Evolutionary conservation across 2,113 vertebrate genomes (phyloP).

Genomic region (Bombycilla garrulus): DNA sequence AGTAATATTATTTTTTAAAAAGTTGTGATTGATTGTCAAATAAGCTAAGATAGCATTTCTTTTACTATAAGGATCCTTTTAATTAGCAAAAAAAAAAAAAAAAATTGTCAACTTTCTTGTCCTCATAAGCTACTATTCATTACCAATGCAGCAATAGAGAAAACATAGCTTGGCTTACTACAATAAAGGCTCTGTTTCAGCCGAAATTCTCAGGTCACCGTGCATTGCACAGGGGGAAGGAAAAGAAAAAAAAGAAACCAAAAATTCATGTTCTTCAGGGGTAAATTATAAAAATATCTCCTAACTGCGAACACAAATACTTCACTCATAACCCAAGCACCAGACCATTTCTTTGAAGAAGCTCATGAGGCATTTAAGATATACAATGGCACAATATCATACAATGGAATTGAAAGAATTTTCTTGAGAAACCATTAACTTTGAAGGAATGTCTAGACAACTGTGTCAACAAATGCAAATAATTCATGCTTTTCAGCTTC

Average conservation of each 20-base stretch:
- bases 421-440: conserved; percentile 68
- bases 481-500: conserved; percentile 68
- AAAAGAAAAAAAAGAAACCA: neutral
- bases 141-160: neutral
- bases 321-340: conserved; percentile 61
- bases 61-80: neutral
- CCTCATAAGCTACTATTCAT: conserved; percentile 1
- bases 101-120: neutral
- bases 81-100: neutral
- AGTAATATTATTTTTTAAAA: neutral
- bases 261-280: neutral
- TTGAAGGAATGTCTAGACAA: conserved; percentile 77
- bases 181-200: conserved; percentile 10
- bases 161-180: neutral
- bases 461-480: conserved; percentile 74
- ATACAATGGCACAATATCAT: conserved; percentile 62
- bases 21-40: conserved; percentile 45
- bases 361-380: conserved; percentile 69
- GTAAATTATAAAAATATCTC: conserved; percentile 28
- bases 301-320: conserved; percentile 45
- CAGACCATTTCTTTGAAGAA: conserved; percentile 71
- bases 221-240: neutral
- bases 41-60: neutral
- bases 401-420: conserved; percentile 68
- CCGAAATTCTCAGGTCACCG: neutral